A percentile compares a stretch with the other conserved stretches of the same genome.
These are phyloP conservation scores for Nephrotoma flavescens DNA, from an alignment of 2,888 invertebrate genomes.

Conservation along the genomic window DNA sequence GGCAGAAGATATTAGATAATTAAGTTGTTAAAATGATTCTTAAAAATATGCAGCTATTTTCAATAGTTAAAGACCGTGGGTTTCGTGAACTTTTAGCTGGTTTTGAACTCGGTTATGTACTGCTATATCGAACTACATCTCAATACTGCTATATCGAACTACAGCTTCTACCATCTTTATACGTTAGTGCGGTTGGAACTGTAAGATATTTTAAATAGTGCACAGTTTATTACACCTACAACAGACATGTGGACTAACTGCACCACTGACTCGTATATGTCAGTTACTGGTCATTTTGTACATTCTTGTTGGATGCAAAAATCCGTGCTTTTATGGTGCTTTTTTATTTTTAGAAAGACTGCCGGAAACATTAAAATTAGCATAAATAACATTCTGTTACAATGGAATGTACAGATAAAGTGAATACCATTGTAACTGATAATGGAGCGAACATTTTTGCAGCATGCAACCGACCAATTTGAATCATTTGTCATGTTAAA, in stretches of 20 bases:
- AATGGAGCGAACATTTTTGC: not conserved
- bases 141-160: not conserved
- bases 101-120: not conserved
- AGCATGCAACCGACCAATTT: not conserved
- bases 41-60: not conserved
- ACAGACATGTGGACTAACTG: no score
- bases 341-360: not conserved
- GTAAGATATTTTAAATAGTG: not conserved
- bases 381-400: not conserved
- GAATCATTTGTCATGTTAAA: not conserved
- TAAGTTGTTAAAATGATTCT: not conserved
- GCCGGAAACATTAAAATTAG: not conserved
- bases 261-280: no score
- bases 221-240: not conserved
- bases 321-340: not conserved
- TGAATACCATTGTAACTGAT: not conserved
- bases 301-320: not conserved
- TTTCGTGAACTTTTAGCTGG: not conserved
- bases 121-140: not conserved
- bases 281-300: not conserved
- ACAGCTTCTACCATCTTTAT: not conserved
- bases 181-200: not conserved
- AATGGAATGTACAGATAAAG: not conserved
- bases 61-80: not conserved
- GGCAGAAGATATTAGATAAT: not conserved